Evolutionary conservation across 2,888 invertebrate species (phyloP), one percentile per base, ranked within the genome.

Genomic region (Athrips mouffetella): DNA sequence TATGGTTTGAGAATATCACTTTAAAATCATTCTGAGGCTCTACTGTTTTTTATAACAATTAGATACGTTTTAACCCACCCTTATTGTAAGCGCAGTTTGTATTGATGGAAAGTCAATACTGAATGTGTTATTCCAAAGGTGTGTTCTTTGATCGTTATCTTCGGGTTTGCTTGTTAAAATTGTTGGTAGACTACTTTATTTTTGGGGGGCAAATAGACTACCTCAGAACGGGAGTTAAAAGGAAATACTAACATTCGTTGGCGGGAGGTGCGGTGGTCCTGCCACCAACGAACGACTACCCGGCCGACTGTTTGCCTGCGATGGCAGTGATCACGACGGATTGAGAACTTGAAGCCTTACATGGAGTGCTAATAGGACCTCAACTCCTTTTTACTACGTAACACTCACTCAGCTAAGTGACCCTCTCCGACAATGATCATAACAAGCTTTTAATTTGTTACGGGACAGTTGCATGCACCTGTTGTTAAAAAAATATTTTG

Each of bases 1-100:
- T 86, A 87, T 84, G 84, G 82, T 73, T 81, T 76, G 80, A 82
- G 81, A 86, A 86, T 86, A 87, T 86, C 80, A 82, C 83, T 84
- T 83, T 80, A 78, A 84, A 84, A 83, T 83, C 83, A 79, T 81
- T 75, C 80, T 75, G 73, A 72, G 65, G 60, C 59, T 71, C 71
- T 65, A 71, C 70, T 82, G 85, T 85, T 87, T 45, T 88, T 87
- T 83, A 85, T 86, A 84, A 80, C 85, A 86, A 84, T 88, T 87
- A 88, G 87, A 77, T 70, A 71, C 70, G 73, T 82, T 82, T 85
- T 85, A 50, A 82, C 79, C 75, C 70, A 70, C 71, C 73, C 80
- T 80, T 79, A 81, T 82, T 78, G 76, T 78, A 72, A 58, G 73
- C 67, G 69, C 72, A 70, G 67, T 63, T 68, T 64, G 69, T 76